Conservation (phyloP, 2,888 invertebrate genomes). For the Mesochorus sp. region DNA sequence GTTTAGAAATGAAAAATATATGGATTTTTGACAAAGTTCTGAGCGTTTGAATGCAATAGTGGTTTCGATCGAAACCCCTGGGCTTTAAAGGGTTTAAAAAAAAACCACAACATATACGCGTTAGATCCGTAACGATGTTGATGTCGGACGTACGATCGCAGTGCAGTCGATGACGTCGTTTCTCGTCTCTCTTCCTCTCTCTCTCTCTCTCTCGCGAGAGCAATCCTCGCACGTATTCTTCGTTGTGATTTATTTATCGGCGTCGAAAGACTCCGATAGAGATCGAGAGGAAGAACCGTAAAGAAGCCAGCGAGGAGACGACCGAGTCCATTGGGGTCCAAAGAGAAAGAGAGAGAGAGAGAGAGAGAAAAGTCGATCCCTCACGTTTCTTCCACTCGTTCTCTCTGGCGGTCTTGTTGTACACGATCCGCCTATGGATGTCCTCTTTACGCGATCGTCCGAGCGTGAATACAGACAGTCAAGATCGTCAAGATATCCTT, state of each 20-base stretch:
- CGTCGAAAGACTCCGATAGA: constrained; percentile 46
- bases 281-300: constrained; percentile 37
- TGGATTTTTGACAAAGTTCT: too few species aligned
- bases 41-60: too few species aligned
- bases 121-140: constrained; percentile 16
- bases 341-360: constrained; percentile 39
- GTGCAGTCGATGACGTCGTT: constrained; percentile 43
- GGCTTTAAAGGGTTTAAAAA: too few species aligned
- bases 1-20: too few species aligned
- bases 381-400: constrained; percentile 16
- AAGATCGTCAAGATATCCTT: constrained; percentile 51
- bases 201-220: constrained; percentile 12
- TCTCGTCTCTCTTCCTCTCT: neutral
- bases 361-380: constrained; percentile 28
- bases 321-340: constrained; percentile 14
- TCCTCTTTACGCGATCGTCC: constrained; percentile 60
- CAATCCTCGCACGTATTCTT: constrained; percentile 36
- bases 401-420: constrained; percentile 21
- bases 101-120: neutral
- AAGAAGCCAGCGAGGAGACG: constrained; percentile 12
- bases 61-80: too few species aligned
- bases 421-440: constrained; percentile 56
- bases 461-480: constrained; percentile 56
- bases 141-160: constrained; percentile 30
- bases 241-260: constrained; percentile 30